Base-by-base conservation (phyloP, 2,888 invertebrate species). In the Mongoloraphidia duomilia region DNA sequence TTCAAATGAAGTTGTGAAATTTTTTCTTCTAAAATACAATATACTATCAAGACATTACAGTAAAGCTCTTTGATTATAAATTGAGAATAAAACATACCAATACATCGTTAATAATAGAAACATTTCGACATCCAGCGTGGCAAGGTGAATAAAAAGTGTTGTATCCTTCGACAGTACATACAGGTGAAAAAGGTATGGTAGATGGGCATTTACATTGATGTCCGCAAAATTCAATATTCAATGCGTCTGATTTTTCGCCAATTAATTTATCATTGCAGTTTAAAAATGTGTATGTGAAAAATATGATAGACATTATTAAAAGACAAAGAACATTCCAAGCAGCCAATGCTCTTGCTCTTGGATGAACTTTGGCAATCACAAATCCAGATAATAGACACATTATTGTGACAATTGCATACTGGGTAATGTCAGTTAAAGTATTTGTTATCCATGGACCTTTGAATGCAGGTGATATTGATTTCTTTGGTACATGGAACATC, bases 111-210 rank as follows among this genome's bases (percentile, higher is more conserved):
- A 26, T 26, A 26, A 26, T 26, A 3, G 26, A 26, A 3, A 59
- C 56, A 6, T 48, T 56, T 8, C 63, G 64, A 60, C 85, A 86
- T 1, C 85, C 85, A 3, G 85, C 85, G 58, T 79, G 77, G 62
- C 86, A 86, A 0, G 85, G 81, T 1, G 80, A 82, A 60, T 79
- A 85, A 61, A 75, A 84, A 0, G 79, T 80, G 8, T 69, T 63
- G 0, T 58, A 63, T 9, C 70, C 67, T 51, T 72, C 72, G 51
- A 67, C 68, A 2, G 76, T 72, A 58, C 82, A 84, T 34, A 84
- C 72, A 0, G 84, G 84, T 49, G 74, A 71, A 57, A 81, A 84
- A 14, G 65, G 62, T 43, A 68, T 63, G 26, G 68, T 61, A 13
- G 61, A 59, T 9, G 65, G 63, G 57, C 80, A 80, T 14, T 68